Evolutionary conservation across 2,888 invertebrate genomes (phyloP).

Genomic region (Tenthredo amoena): DNA sequence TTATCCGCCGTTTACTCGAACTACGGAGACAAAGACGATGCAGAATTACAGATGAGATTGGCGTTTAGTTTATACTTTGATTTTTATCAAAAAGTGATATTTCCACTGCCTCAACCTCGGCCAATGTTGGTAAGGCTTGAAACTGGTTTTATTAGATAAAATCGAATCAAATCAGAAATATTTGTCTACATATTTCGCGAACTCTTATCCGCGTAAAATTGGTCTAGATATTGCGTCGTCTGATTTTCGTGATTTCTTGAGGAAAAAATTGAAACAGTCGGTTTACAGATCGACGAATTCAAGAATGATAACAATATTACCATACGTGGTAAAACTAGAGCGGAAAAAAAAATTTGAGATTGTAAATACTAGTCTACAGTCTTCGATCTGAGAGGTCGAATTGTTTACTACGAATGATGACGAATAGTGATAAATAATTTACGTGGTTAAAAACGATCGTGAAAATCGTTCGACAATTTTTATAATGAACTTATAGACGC

Average conservation of each 20-base stretch:
- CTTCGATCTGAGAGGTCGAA: background rate
- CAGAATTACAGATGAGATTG: background rate
- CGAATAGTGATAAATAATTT: background rate
- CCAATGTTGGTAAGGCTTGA: background rate
- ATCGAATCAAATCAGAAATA: too few species aligned
- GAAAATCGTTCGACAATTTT: background rate
- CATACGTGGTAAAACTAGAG: too few species aligned
- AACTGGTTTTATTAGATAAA: background rate
- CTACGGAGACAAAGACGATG: background rate
- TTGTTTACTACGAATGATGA: background rate
- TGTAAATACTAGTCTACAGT: too few species aligned
- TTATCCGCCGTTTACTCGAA: conserved; percentile 8
- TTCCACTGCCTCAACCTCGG: background rate
- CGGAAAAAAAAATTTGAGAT: too few species aligned
- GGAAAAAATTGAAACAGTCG: too few species aligned
- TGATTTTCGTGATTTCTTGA: too few species aligned
- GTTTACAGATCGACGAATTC: too few species aligned
- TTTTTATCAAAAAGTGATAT: background rate
- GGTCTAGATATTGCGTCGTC: too few species aligned
- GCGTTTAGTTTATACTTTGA: background rate
- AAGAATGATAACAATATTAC: too few species aligned
- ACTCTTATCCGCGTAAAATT: too few species aligned
- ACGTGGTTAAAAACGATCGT: background rate
- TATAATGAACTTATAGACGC: background rate
- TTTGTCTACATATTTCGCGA: too few species aligned